phyloP scores from a whole-genome alignment of 2,113 vertebrate genomes.

The Epinephelus cyanopodus region DNA sequence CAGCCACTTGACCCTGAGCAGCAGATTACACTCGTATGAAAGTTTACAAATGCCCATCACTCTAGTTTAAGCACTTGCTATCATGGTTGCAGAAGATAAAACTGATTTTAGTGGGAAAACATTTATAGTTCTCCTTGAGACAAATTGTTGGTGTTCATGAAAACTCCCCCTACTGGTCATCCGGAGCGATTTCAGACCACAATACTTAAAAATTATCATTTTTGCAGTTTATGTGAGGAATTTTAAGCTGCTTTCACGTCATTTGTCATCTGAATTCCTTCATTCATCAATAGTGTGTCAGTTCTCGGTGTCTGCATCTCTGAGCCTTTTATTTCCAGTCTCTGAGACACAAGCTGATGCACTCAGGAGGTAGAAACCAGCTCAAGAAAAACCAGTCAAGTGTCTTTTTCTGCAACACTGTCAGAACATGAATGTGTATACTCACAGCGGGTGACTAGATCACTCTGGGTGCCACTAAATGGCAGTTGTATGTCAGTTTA shows the following conservation, averaged over 20 bases:
- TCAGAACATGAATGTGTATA: background rate
- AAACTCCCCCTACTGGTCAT: constrained; percentile 26
- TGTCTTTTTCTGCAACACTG: background rate
- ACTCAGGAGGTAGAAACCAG: background rate
- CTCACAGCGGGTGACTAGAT: background rate
- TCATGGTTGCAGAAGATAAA: constrained; percentile 35
- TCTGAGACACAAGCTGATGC: background rate
- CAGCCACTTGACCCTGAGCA: constrained; percentile 31
- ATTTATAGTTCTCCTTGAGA: background rate
- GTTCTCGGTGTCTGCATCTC: background rate
- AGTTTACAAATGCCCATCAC: constrained; percentile 21
- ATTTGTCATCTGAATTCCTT: background rate
- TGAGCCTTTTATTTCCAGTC: background rate
- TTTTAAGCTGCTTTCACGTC: background rate
- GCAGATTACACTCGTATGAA: constrained; percentile 13
- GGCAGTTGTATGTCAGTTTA: constrained; percentile 23
- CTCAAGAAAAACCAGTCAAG: background rate
- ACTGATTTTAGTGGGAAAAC: background rate
- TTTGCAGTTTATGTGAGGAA: background rate
- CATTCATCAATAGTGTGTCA: background rate
- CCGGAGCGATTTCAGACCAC: background rate
- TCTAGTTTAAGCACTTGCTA: background rate
- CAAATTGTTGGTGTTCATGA: background rate
- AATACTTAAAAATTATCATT: too few species aligned
- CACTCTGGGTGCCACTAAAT: background rate